phyloP scores from a whole-genome alignment of 1,140 invertebrate species.

The Danaus melanippus region DNA sequence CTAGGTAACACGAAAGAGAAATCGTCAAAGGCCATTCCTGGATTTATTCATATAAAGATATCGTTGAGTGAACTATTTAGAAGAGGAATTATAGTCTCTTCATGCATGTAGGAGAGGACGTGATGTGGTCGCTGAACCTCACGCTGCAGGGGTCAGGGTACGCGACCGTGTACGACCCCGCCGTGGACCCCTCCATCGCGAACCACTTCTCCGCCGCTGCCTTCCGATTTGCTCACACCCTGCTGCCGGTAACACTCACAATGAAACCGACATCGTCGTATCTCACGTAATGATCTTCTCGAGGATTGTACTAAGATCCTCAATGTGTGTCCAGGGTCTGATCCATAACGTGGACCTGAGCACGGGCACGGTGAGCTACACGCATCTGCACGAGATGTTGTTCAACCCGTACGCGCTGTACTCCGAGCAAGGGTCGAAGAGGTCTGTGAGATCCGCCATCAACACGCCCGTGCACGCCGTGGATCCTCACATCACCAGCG shows the following conservation, averaged over 20 bases:
- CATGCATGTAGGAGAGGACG: conserved; percentile 62
- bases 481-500: conserved; percentile 78
- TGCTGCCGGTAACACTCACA: conserved; percentile 75
- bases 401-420: conserved; percentile 89
- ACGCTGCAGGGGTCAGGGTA: conserved; percentile 74
- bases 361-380: conserved; percentile 75
- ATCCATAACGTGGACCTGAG: conserved; percentile 77
- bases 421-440: conserved; percentile 63
- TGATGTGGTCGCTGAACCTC: conserved; percentile 75
- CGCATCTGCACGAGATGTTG: conserved; percentile 84
- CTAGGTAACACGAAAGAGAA: conserved; percentile 72
- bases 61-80: too few relatives aligned
- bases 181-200: conserved; percentile 85
- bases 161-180: conserved; percentile 79
- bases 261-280: not conserved
- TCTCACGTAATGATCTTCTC: too few relatives aligned
- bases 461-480: conserved; percentile 78
- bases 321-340: conserved; percentile 59
- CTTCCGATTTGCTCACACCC: conserved; percentile 92
- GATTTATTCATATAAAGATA: too few relatives aligned
- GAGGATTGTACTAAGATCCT: not conserved
- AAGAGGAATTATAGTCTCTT: too few relatives aligned
- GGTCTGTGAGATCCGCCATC: conserved; percentile 73
- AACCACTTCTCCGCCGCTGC: conserved; percentile 94
- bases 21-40: too few relatives aligned